Conservation (phyloP, 2,888 invertebrate genomes). For the Nomada lathburiana region DNA sequence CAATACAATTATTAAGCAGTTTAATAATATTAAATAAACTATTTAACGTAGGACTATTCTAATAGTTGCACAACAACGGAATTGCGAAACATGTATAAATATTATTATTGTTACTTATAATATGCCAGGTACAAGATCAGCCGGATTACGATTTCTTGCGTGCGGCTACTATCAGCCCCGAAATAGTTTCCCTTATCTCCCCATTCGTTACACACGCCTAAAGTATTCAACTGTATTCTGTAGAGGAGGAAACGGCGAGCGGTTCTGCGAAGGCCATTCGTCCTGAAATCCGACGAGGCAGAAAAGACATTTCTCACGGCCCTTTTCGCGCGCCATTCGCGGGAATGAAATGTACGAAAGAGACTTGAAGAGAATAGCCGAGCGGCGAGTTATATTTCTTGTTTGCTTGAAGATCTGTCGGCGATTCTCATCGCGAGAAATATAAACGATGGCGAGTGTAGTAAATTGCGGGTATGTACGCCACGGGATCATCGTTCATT, state of each 20-base stretch:
- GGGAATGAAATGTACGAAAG: slow-evolving; percentile 8
- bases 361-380: slow-evolving; percentile 7
- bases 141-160: not conserved
- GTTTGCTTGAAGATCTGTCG: not conserved
- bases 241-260: not conserved
- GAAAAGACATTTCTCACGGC: slow-evolving; percentile 41
- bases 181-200: slow-evolving; percentile 15
- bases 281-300: slow-evolving; percentile 25
- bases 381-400: slow-evolving; percentile 9
- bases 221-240: not conserved
- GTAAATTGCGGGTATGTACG: slow-evolving; percentile 5
- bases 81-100: no score
- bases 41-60: no score
- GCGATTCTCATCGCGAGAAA: not conserved
- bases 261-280: slow-evolving; percentile 15
- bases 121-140: no score
- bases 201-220: not conserved
- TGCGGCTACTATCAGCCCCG: not conserved
- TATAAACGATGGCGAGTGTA: not conserved
- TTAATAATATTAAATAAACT: no score
- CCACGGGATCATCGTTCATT: not conserved
- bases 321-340: slow-evolving; percentile 8
- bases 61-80: no score
- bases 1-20: no score
- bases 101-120: no score